Conservation (phyloP, 2,797 vertebrate species). For the Cygnus olor region DNA sequence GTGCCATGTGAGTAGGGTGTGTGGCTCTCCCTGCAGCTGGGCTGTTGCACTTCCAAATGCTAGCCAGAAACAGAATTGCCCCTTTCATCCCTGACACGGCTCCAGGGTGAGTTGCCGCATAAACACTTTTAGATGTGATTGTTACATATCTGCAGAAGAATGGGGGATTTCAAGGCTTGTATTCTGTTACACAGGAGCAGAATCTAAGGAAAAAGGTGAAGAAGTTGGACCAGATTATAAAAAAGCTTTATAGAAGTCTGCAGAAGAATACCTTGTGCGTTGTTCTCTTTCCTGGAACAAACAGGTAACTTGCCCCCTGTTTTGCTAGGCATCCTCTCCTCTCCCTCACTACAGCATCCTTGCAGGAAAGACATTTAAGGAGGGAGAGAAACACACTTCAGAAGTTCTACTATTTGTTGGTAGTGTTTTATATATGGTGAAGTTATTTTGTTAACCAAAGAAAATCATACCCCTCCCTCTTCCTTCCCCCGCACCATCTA, state of each 20-base stretch:
- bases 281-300: constrained; percentile 82
- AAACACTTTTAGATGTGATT: background rate
- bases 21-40: background rate
- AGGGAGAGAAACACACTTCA: too few relatives aligned
- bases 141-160: background rate
- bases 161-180: background rate
- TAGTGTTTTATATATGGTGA: too few relatives aligned
- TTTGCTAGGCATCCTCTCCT: background rate
- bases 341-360: too few relatives aligned
- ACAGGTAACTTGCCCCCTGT: constrained; percentile 60
- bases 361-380: too few relatives aligned
- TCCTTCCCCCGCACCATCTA: background rate
- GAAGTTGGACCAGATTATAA: constrained; percentile 81
- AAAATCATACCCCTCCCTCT: too few relatives aligned
- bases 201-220: constrained; percentile 75
- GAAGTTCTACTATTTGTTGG: too few relatives aligned
- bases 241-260: constrained; percentile 83
- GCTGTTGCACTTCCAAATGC: background rate
- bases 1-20: background rate
- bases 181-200: constrained; percentile 63
- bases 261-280: constrained; percentile 83
- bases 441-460: too few relatives aligned
- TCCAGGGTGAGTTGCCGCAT: background rate
- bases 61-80: background rate
- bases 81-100: background rate